phyloP scores from a whole-genome alignment of 2,888 invertebrate genomes.

The Iselma pallidipennis region DNA sequence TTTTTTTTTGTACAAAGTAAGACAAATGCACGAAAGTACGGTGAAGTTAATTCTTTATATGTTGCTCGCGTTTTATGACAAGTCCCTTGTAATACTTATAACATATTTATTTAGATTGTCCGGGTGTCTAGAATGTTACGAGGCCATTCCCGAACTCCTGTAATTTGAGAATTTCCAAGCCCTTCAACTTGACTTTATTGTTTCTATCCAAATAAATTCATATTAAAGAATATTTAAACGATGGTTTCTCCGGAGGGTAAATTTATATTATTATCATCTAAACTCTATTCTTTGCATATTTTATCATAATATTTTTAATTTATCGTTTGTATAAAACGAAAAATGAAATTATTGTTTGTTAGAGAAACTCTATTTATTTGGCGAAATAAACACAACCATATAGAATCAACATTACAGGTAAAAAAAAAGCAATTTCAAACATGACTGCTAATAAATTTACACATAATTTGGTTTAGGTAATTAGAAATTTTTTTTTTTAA shows the following conservation, averaged over 20 bases:
- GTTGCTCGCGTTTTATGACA: constrained; percentile 29
- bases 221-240: not conserved
- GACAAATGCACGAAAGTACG: constrained; percentile 23
- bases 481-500: not conserved
- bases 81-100: constrained; percentile 29
- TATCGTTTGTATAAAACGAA: constrained; percentile 8
- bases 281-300: not conserved
- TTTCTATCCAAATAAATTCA: constrained; percentile 11
- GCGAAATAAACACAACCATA: not conserved
- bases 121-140: constrained; percentile 28
- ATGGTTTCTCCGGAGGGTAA: not conserved
- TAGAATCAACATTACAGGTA: not conserved
- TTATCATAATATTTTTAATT: constrained; percentile 5
- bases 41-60: constrained; percentile 28
- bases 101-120: constrained; percentile 31
- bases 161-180: constrained; percentile 18
- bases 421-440: not conserved
- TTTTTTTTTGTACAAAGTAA: constrained; percentile 20
- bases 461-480: not conserved
- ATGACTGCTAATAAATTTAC: constrained; percentile 1
- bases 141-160: constrained; percentile 21
- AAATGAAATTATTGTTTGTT: not conserved
- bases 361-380: not conserved
- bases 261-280: not conserved
- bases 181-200: constrained; percentile 17